phyloP scores from a whole-genome alignment of 2,797 vertebrate species.

The Onychomys arenicola region DNA sequence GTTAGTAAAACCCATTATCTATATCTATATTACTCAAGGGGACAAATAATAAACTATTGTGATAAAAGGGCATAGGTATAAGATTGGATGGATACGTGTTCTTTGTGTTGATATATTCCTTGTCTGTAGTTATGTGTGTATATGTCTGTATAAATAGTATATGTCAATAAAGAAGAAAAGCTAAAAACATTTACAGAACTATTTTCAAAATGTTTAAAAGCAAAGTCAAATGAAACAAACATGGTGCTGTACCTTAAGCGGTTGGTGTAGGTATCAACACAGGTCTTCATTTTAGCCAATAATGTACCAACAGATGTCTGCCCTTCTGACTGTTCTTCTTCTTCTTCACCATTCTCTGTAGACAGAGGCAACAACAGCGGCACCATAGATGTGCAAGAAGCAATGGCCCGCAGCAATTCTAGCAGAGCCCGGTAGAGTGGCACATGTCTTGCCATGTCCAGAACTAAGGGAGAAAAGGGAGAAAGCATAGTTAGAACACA shows the following conservation, averaged over 20 bases:
- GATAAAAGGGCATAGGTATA: not conserved
- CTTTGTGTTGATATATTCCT: not conserved
- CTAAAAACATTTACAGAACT: not conserved
- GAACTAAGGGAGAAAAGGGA: constrained; percentile 87
- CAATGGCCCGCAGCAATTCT: constrained; percentile 96
- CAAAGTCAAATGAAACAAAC: constrained; percentile 18
- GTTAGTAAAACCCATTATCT: constrained; percentile 1
- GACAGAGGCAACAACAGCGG: constrained; percentile 96
- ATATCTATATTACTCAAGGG: not conserved
- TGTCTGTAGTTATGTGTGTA: not conserved
- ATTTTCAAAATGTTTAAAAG: constrained; percentile 10
- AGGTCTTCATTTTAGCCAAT: constrained; percentile 99
- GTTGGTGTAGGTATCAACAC: constrained; percentile 99
- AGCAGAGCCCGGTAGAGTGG: constrained; percentile 96
- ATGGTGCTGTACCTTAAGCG: constrained; percentile 92
- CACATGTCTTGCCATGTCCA: constrained; percentile 99
- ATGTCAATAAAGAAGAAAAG: not conserved
- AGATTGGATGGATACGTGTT: not conserved
- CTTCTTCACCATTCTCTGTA: constrained; percentile 90
- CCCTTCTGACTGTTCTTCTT: constrained; percentile 93
- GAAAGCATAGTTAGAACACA: constrained; percentile 28
- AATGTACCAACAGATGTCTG: constrained; percentile 97
- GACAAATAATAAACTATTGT: not conserved
- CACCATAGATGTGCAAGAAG: constrained; percentile 95
- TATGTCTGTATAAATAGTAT: not conserved